Conservation (phyloP, 2,113 vertebrate species). For the Nothobranchius kuhntae region DNA sequence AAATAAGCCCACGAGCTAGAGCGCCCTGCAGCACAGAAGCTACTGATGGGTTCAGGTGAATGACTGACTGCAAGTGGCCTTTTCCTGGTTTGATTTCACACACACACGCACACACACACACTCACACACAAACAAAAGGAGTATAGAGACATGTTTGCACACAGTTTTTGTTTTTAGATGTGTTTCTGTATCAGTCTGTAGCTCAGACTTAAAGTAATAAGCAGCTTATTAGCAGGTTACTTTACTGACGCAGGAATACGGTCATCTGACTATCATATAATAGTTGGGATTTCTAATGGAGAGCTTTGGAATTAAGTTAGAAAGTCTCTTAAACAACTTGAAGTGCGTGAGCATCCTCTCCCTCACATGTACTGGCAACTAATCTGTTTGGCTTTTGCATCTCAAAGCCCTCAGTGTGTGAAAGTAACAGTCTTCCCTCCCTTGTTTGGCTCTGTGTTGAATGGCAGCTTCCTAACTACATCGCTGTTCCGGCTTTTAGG, state of each 20-base stretch:
- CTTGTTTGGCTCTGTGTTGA: slow-evolving; percentile 58
- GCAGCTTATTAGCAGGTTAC: neutral
- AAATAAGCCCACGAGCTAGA: slow-evolving; percentile 48
- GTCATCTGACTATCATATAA: neutral
- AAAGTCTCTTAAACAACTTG: too few relatives aligned
- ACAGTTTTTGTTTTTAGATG: neutral
- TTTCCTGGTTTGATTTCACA: slow-evolving; percentile 37
- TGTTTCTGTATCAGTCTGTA: neutral
- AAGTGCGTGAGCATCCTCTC: neutral
- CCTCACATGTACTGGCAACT: neutral
- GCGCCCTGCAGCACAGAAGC: slow-evolving; percentile 29
- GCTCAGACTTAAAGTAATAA: neutral
- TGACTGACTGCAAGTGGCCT: slow-evolving; percentile 41
- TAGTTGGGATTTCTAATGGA: too few relatives aligned
- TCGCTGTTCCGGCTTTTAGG: slow-evolving; percentile 30
- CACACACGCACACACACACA: neutral
- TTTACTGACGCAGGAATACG: neutral
- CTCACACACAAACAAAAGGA: neutral
- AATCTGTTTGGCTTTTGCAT: slow-evolving; percentile 21
- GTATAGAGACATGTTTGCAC: slow-evolving; percentile 1
- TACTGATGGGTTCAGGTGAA: slow-evolving; percentile 33
- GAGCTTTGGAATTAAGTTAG: too few relatives aligned
- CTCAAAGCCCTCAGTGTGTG: slow-evolving; percentile 9
- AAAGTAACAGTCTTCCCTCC: slow-evolving; percentile 11
- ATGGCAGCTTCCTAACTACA: slow-evolving; percentile 45